Evolutionary conservation across 1,140 invertebrate species (phyloP).

Genomic region (Hermatobates lingyangjiaoensis): DNA sequence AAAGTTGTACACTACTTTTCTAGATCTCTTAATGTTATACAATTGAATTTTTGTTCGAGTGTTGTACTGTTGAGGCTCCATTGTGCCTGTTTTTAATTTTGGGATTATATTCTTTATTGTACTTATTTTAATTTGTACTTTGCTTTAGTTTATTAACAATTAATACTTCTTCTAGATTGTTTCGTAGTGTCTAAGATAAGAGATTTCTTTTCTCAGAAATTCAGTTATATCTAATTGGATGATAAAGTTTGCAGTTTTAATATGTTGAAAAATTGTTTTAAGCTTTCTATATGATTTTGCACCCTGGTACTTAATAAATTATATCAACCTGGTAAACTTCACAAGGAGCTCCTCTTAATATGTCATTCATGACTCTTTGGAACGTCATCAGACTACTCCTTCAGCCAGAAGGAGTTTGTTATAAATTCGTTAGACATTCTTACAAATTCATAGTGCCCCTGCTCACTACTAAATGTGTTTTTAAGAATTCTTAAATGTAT

Average conservation of each 20-base stretch:
- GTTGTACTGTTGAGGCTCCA: too few relatives aligned
- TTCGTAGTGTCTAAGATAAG: slow-evolving; percentile 26
- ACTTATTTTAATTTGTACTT: too few relatives aligned
- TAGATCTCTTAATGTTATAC: too few relatives aligned
- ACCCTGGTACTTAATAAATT: slow-evolving; percentile 22
- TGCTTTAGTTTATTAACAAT: too few relatives aligned
- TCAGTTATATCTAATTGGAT: slow-evolving; percentile 27
- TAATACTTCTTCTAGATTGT: too few relatives aligned
- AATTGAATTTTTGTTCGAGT: too few relatives aligned
- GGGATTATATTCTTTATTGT: too few relatives aligned
- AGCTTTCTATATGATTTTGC: slow-evolving; percentile 18
- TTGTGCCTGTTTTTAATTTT: too few relatives aligned
- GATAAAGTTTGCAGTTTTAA: slow-evolving; percentile 24
- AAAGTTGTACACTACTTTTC: too few relatives aligned
- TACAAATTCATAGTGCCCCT: slow-evolving; percentile 12
- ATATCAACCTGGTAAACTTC: slow-evolving; percentile 27
- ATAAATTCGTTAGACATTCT: slow-evolving; percentile 15
- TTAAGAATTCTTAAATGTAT: slow-evolving; percentile 11
- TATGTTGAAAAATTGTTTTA: slow-evolving; percentile 22
- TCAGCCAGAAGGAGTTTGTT: too few relatives aligned
- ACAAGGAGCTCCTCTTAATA: slow-evolving; percentile 20
- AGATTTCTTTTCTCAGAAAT: slow-evolving; percentile 25
- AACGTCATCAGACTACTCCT: slow-evolving; percentile 10
- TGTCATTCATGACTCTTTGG: slow-evolving; percentile 20
- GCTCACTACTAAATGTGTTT: slow-evolving; percentile 13